These are phyloP conservation scores for Saguinus midas DNA, from an alignment of 2,113 vertebrate species.

Conservation along the genomic window DNA sequence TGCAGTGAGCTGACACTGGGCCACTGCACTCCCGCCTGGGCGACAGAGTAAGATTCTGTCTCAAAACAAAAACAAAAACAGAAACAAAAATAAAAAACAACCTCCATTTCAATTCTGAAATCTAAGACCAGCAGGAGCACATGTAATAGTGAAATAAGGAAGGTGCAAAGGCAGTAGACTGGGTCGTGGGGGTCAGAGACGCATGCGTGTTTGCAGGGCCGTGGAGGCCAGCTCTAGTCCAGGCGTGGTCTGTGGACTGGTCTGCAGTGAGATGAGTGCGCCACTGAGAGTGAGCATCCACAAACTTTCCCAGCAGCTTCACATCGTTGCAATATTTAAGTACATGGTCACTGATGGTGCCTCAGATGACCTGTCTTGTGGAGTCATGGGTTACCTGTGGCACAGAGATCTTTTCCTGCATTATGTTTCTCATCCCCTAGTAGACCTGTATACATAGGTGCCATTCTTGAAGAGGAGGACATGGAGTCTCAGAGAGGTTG, in stretches of 20 bases:
- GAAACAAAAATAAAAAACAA: neutral
- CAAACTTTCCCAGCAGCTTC: neutral
- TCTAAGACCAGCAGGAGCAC: neutral
- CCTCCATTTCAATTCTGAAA: neutral
- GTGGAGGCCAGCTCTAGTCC: neutral
- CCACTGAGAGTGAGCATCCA: accelerated
- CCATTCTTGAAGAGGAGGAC: neutral
- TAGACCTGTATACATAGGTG: accelerated
- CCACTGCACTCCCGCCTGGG: no score
- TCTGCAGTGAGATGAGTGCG: accelerated
- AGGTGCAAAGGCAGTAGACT: accelerated
- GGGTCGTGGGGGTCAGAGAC: neutral
- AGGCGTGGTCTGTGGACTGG: accelerated
- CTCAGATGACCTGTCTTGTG: accelerated
- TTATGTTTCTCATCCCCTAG: no score
- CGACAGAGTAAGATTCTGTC: no score
- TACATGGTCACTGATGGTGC: accelerated
- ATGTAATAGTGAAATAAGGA: neutral
- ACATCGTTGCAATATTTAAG: accelerated
- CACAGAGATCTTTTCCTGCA: accelerated
- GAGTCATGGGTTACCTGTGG: neutral
- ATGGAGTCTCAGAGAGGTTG: neutral
- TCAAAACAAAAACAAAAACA: no score
- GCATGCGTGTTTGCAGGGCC: accelerated
- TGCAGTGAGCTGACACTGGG: no score